Percentiles rank a stretch among this genome's conserved stretches.
phyloP scores from a whole-genome alignment of 2,113 vertebrate genomes.

The Caloenas nicobarica region DNA sequence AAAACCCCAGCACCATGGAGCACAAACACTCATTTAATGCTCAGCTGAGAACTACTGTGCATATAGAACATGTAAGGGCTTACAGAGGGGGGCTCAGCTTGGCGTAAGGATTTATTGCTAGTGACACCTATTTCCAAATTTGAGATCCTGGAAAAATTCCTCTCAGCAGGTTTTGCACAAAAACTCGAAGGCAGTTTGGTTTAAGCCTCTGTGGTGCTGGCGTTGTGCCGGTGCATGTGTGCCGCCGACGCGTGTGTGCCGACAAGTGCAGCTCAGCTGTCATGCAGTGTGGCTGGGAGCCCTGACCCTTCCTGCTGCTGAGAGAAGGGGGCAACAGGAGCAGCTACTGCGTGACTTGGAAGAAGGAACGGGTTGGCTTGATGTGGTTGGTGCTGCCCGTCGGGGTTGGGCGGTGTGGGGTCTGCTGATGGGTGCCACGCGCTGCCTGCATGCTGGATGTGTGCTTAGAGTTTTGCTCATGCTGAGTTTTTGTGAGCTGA shows the following conservation, averaged over 20 bases:
- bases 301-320: neutral
- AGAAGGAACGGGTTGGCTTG: neutral
- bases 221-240: neutral
- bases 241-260: accelerated
- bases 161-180: neutral
- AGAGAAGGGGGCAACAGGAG: neutral
- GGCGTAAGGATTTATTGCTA: neutral
- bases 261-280: neutral
- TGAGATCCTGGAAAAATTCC: neutral
- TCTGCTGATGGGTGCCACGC: accelerated
- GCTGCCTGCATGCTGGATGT: accelerated
- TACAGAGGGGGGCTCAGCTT: neutral
- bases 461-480: neutral
- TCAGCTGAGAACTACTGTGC: neutral
- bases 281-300: neutral
- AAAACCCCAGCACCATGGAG: neutral
- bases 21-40: neutral
- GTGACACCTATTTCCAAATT: neutral
- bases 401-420: neutral
- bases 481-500: neutral
- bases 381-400: neutral
- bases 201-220: neutral
- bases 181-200: neutral
- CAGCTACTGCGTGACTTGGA: neutral
- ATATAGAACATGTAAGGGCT: neutral